Base-by-base conservation (phyloP, 2,113 vertebrate genomes). In the Boulengeromyrus knoepffleri region DNA sequence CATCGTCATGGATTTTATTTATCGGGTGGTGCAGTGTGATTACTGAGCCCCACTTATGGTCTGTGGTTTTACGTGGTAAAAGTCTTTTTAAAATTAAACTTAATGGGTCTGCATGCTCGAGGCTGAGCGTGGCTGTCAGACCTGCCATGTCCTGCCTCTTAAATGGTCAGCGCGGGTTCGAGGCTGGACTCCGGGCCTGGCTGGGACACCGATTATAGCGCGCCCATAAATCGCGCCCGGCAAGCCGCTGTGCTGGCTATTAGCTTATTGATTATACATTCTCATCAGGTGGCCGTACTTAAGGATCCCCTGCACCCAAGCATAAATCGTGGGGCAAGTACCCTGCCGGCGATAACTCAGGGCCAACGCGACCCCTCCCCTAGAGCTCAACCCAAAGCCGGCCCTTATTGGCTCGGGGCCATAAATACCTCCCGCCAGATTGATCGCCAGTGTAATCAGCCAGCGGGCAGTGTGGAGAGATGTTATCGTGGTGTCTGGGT, bases 181-280 rank as follows among this genome's bases (percentile, higher is more conserved):
- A 56, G 39, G 39, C 36, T 50, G 36, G 88, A 31, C 70, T 24
- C 17, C 21, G 21, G 70, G 50, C 70, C 52, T 62, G 13, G 27
- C 50, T 90, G 70, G 85, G 87, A 21, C 66, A 45, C 83, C 62
- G 87, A 87, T 90, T 80, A 92, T 89, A 39, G 90, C 91, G 74
- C 36, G 52, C 88, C 92, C 91, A 90, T 95, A 93, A 94, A 93
- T 95, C 90, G 92, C 91, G 87, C 89, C 89, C 85, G 5, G 66
- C 87, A 92, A 84, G 90, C 88, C 92, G 91, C 93, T 93, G 93
- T 90, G 90, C 91, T 90, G 92, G 89, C 92, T 85, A 94, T 95
- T 93, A 94, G 91, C 92, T 94, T 95, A 96, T 95, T 90, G 95
- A 96, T 95, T 91, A 8, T 17, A 93, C 92, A 93, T 94, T 89